Base-by-base conservation (phyloP, 2,888 invertebrate genomes). In the Dynastes hyllus region DNA sequence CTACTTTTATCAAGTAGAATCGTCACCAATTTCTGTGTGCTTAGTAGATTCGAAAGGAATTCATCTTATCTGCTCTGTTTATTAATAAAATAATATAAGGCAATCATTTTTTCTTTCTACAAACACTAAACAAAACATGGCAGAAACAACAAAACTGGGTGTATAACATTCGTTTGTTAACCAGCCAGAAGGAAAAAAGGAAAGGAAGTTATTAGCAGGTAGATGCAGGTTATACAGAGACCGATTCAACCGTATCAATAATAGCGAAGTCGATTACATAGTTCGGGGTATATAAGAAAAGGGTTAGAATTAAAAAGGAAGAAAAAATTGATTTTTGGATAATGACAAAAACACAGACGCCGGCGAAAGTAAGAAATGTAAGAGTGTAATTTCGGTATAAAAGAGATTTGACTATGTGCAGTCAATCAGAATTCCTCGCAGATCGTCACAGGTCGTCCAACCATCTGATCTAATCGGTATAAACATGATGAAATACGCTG, bases 341-440 rank as follows among this genome's bases (percentile, higher is more conserved):
- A 75, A 61, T 75, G 61, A 75, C 73, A 61, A 75, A 61, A 61
- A 61, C 40, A 13, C n/a, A 61, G 61, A 45, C 50, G 29, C 22
- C 61, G 73, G 73, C 73, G 73, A 75, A 75, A 75, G 73, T 75
- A 75, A 75, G 73, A 61, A 75, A 75, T 63, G 73, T 75, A 75
- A 50, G 45, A 63, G 73, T 75, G 40, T 75, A 63, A 75, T 75
- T 75, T 75, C 63, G 73, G 61, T 75, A 75, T 75, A 75, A 75
- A 75, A 75, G 73, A 75, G 73, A 75, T 75, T 61, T 75, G 73
- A 58, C 61, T 63, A 45, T 55, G 61, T 29, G 50, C n/a, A 22
- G 16, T 61, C 27, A 61, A 75, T 75, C 73, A 75, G 63, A 75
- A 75, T 45, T 63, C 73, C 45, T 61, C 73, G 32, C 9, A 75